A percentile compares a stretch with the other conserved stretches of the same genome.
phyloP scores from a whole-genome alignment of 2,797 vertebrate species.

The Corythornis leucogaster region DNA sequence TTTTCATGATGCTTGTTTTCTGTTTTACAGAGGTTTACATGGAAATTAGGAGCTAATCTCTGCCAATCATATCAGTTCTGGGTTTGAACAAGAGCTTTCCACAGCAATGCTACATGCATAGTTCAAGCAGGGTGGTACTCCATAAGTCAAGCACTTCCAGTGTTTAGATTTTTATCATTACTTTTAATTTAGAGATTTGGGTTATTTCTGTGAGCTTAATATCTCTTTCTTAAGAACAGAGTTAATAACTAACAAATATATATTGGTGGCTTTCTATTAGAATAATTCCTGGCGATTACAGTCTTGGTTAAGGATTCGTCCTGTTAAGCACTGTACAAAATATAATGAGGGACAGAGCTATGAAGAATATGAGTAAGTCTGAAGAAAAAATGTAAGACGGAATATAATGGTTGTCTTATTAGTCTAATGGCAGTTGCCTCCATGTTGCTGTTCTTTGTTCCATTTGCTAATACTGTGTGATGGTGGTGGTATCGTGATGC shows the following conservation, averaged over 20 bases:
- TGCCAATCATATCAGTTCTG: neutral
- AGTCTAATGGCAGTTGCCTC: neutral
- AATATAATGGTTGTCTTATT: neutral
- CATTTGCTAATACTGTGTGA: neutral
- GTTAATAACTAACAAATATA: neutral
- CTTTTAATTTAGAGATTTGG: neutral
- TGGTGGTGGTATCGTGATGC: neutral
- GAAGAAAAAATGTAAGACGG: neutral
- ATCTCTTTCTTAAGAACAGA: neutral
- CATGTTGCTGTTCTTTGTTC: neutral
- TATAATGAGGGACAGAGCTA: neutral
- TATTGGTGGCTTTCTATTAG: neutral
- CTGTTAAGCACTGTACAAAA: neutral
- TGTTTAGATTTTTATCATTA: neutral
- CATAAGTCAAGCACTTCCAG: neutral
- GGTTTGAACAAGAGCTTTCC: neutral
- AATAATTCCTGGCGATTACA: neutral
- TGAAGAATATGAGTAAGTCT: neutral
- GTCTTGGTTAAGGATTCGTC: neutral
- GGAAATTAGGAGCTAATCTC: neutral
- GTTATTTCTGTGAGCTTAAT: neutral
- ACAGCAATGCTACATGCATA: neutral
- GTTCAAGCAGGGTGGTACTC: neutral
- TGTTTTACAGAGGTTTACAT: neutral
- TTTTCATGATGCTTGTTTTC: neutral